Evolutionary conservation across 2,888 invertebrate genomes (phyloP).

Genomic region (Spisula solida): DNA sequence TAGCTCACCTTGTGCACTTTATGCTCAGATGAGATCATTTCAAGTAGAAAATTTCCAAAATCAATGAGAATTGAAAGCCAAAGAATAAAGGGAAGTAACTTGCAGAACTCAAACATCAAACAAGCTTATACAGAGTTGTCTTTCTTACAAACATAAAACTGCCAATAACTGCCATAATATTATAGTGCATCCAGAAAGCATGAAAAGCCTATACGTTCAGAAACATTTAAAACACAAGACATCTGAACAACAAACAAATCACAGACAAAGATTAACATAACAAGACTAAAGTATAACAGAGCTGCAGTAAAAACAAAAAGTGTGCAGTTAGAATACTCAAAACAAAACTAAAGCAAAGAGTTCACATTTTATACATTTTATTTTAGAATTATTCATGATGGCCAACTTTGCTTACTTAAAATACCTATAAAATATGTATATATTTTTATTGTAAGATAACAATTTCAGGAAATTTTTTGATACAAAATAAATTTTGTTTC

Average conservation of each 20-base stretch:
- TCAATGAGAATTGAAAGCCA: neutral
- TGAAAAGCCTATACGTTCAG: neutral
- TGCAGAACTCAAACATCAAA: neutral
- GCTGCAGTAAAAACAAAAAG: constrained; percentile 1
- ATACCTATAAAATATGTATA: no score
- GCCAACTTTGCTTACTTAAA: neutral
- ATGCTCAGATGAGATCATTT: no score
- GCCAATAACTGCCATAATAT: neutral
- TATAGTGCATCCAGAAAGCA: neutral
- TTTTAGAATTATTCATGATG: neutral
- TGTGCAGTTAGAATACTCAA: constrained; percentile 17
- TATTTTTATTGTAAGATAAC: no score
- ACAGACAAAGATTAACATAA: neutral
- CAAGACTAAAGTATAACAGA: constrained; percentile 14
- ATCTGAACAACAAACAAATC: constrained; percentile 9
- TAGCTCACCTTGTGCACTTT: no score
- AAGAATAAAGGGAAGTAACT: constrained; percentile 9
- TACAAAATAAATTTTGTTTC: no score
- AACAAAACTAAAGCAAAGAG: neutral
- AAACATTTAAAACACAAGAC: neutral
- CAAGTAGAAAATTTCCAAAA: no score
- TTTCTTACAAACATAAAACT: neutral
- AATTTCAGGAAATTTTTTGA: no score
- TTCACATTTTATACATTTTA: neutral
- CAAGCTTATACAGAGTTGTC: neutral